These are phyloP conservation scores for Parnassius orleans DNA, from an alignment of 2,888 invertebrate species.

Conservation along the genomic window DNA sequence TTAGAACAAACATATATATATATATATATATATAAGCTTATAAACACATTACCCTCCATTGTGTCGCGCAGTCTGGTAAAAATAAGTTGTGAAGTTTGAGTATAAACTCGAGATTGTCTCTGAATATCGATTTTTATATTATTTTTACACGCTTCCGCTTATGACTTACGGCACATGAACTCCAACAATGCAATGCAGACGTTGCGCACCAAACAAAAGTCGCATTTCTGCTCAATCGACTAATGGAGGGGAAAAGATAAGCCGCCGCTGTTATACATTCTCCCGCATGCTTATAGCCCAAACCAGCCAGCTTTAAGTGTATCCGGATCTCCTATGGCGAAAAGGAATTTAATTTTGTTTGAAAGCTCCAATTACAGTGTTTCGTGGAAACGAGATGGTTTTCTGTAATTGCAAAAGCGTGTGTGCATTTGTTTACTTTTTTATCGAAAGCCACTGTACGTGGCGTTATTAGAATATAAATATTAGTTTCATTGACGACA, in stretches of 20 bases:
- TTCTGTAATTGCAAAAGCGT: background rate
- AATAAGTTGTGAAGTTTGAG: too few relatives aligned
- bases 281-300: constrained; percentile 1
- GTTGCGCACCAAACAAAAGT: constrained; percentile 28
- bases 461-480: too few relatives aligned
- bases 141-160: constrained; percentile 5
- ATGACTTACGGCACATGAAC: background rate
- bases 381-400: too few relatives aligned
- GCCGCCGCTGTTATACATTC: constrained; percentile 21
- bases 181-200: constrained; percentile 28
- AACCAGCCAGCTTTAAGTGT: constrained; percentile 19
- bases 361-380: background rate
- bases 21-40: too few relatives aligned
- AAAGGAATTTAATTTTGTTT: background rate
- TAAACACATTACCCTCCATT: too few relatives aligned
- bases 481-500: too few relatives aligned
- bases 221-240: constrained; percentile 32
- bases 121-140: too few relatives aligned
- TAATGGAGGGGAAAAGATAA: constrained; percentile 36
- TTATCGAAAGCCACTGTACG: too few relatives aligned
- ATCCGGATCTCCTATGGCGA: background rate
- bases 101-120: too few relatives aligned
- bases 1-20: too few relatives aligned
- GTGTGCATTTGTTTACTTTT: too few relatives aligned
- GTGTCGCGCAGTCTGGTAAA: too few relatives aligned